Conservation (phyloP, 2,113 vertebrate genomes). For the Balaeniceps rex region DNA sequence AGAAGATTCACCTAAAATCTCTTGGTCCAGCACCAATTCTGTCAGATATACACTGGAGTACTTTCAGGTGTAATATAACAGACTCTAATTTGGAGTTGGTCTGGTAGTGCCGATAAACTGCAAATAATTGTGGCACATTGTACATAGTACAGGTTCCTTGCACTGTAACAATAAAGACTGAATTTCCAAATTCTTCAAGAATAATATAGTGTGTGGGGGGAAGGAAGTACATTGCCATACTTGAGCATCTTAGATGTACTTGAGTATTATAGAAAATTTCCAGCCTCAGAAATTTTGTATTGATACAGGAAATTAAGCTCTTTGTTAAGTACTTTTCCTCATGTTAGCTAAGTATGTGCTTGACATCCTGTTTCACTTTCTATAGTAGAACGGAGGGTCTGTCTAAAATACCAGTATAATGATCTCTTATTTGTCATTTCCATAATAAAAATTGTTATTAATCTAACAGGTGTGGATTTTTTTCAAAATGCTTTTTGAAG, state of each 20-base stretch:
- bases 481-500: not conserved
- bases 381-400: not conserved
- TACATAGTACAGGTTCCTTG: not conserved
- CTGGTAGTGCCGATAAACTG: not conserved
- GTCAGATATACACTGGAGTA: not conserved
- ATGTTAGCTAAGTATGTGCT: not conserved
- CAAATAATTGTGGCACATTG: not conserved
- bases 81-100: not conserved
- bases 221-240: not conserved
- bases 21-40: not conserved
- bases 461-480: not conserved
- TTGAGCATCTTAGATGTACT: not conserved
- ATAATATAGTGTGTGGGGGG: accelerated
- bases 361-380: not conserved
- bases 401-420: not conserved
- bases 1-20: not conserved
- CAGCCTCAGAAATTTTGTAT: not conserved
- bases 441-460: not conserved
- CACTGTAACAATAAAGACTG: not conserved
- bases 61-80: not conserved
- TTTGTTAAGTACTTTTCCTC: slow-evolving; percentile 1
- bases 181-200: not conserved
- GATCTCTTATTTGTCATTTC: not conserved
- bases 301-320: not conserved
- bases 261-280: not conserved